Base-by-base conservation (phyloP, 2,797 vertebrate species). In the Paramormyrops hopkinsi region DNA sequence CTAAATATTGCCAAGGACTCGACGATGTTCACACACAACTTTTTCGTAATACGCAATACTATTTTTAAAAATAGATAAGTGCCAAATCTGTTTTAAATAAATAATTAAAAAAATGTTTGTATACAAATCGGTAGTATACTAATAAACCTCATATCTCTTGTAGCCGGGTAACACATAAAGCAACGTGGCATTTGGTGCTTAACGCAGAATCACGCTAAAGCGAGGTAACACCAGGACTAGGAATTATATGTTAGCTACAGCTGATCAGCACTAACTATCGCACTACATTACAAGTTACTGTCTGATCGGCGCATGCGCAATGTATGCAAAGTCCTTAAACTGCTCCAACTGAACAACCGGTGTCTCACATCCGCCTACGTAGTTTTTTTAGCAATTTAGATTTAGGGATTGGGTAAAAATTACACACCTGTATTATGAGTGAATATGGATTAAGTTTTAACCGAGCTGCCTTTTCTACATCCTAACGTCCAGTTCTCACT, bases 1-100 rank as follows among this genome's bases (percentile, higher is more conserved):
- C 22, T 90, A 93, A 94, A 94, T 90, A 93, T 92, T 93, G 89
- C 93, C 91, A 88, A 33, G 88, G 2, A 7, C 14, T 25, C 41
- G 79, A n/a, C 46, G 44, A 46, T 88, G 82, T 22, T 46, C 17
- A 50, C 44, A 8, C 46, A 25, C 41, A 29, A 22, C 22, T 11
- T 50, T n/a, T 50, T 22, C 41, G 17, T 48, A 48, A 46, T 84
- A 44, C 82, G 41, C 44, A 22, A 22, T 46, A 12, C n/a, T n/a
- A 46, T 1, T 25, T 46, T 48, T n/a, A 1, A 0, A 82, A 79
- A 44, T 25, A 84, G 4, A 44, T 79, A n/a, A 44, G 37, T 44
- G 37, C 37, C 73, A 79, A 44, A 44, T 79, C 6, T n/a, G 37
- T n/a, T 41, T 76, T 17, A 41, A 76, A 14, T 41, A 79, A 17